These are phyloP conservation scores for Dryoscopus gambensis DNA, from an alignment of 2,113 vertebrate genomes.

Conservation along the genomic window DNA sequence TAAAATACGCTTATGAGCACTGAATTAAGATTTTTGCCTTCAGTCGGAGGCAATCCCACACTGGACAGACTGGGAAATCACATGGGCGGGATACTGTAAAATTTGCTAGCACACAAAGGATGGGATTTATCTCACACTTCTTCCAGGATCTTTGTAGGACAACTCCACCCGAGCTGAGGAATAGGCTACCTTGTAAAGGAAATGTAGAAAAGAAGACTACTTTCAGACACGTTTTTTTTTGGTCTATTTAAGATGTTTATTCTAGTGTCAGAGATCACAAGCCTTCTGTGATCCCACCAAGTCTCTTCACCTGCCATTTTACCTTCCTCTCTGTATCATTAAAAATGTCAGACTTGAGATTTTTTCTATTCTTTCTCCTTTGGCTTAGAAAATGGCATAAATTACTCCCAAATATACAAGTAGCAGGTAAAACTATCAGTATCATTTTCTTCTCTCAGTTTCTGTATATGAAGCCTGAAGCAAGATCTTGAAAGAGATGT, in stretches of 20 bases:
- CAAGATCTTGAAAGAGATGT: not conserved
- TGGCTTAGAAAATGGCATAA: not conserved
- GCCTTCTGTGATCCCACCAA: not conserved
- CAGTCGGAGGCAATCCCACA: not conserved
- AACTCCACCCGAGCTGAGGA: not conserved
- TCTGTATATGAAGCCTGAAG: rapidly evolving
- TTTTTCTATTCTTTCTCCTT: not conserved
- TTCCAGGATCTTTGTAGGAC: not conserved
- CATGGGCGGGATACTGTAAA: too few relatives aligned
- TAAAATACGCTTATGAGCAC: not conserved
- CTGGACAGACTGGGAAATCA: not conserved
- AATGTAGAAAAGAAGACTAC: not conserved
- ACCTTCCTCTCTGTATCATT: not conserved
- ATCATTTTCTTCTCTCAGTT: not conserved
- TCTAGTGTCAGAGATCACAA: not conserved
- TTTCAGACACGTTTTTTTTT: not conserved
- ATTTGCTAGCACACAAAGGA: not conserved
- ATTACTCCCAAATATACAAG: not conserved
- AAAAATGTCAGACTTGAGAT: not conserved
- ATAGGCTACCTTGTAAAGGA: not conserved
- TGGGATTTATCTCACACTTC: not conserved
- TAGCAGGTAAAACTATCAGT: not conserved
- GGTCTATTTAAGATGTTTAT: not conserved
- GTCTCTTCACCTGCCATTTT: not conserved
- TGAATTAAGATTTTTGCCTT: not conserved